Conservation (phyloP, 64 coral and sea anemone genomes). For the Orbicella faveolata region DNA sequence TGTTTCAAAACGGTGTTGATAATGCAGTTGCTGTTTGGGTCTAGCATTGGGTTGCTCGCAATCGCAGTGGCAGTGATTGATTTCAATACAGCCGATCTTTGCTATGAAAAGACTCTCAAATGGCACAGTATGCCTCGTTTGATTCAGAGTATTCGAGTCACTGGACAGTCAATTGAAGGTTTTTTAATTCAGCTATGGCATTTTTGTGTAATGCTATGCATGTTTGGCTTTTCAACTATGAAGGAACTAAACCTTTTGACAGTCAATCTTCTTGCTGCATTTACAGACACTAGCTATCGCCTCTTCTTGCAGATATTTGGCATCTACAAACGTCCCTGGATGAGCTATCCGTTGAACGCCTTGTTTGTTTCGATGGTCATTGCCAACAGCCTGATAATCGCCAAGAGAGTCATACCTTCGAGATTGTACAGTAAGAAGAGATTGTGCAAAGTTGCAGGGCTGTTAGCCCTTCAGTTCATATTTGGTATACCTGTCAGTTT, state of each 20-base stretch:
- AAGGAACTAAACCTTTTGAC: slow-evolving; percentile 71
- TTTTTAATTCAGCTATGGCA: slow-evolving; percentile 84
- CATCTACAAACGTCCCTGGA: slow-evolving; percentile 76
- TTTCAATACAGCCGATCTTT: slow-evolving; percentile 66
- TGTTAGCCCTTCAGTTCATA: slow-evolving; percentile 69
- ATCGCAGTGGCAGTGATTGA: slow-evolving; percentile 56
- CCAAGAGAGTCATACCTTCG: slow-evolving; percentile 19
- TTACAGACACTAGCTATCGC: slow-evolving; percentile 63
- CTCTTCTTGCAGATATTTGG: slow-evolving; percentile 75
- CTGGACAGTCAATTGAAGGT: slow-evolving; percentile 60
- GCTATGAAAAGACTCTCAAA: slow-evolving; percentile 46
- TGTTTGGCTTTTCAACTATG: slow-evolving; percentile 70
- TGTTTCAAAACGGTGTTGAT: slow-evolving; percentile 64
- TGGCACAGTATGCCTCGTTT: slow-evolving; percentile 64
- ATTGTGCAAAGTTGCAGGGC: slow-evolving; percentile 24
- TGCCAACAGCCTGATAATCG: slow-evolving; percentile 46
- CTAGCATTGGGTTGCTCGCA: slow-evolving; percentile 41
- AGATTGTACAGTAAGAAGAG: background rate
- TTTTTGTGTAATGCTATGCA: slow-evolving; percentile 47
- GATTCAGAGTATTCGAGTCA: slow-evolving; percentile 67
- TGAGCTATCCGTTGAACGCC: slow-evolving; percentile 75
- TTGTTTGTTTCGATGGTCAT: slow-evolving; percentile 46
- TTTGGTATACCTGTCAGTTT: slow-evolving; percentile 25
- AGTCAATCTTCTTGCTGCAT: slow-evolving; percentile 68
- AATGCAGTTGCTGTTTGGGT: slow-evolving; percentile 59